Evolutionary conservation across 1,140 invertebrate genomes (phyloP), one percentile per base, ranked within the genome.

Genomic region (Drosophila sturtevanti): DNA sequence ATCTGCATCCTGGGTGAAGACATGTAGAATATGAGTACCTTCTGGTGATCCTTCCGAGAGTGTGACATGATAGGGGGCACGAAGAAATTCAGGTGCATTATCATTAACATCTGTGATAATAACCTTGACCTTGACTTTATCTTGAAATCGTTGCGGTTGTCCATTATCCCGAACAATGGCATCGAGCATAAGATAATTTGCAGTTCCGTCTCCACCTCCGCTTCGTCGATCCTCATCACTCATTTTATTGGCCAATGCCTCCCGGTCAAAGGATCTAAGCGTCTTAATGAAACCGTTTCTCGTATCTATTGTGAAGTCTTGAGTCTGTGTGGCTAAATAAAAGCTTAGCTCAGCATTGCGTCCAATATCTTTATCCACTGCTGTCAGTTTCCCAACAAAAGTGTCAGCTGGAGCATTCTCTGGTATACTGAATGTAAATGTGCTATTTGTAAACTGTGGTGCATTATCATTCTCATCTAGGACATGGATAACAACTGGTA

Each of bases 391-490:
- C 0, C 97, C 97, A 3, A 99, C 96, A 91, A 97, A 98, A 0
- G 97, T 97, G 91, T 98, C 97, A 0, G 95, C 94, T 1, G 96
- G 95, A 81, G 97, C 96, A 90, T 98, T 98, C 93, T 98, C 97
- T n/a, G 95, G 94, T 5, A 98, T 94, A 90, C 94, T 95, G 86
- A 98, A 97, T 41, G 95, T 95, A 86, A 98, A 97, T 3, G 96
- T 97, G 4, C 94, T 94, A 80, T 98, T 98, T 0, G 94, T 95
- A 90, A 98, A 98, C 85, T 96, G 94, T 0, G 98, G 98, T 14
- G 95, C 94, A 90, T 99, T 99, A 92, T 99, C 98, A 91, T 99
- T 99, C 92, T 98, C 98, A 92, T 99, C 98, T 34, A 98, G 95
- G 1, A 99, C 95, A 87, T 98, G 96, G 48, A 99, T 95, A 1